Conservation (phyloP, 2,888 invertebrate species). For the Synergus itoensis region DNA sequence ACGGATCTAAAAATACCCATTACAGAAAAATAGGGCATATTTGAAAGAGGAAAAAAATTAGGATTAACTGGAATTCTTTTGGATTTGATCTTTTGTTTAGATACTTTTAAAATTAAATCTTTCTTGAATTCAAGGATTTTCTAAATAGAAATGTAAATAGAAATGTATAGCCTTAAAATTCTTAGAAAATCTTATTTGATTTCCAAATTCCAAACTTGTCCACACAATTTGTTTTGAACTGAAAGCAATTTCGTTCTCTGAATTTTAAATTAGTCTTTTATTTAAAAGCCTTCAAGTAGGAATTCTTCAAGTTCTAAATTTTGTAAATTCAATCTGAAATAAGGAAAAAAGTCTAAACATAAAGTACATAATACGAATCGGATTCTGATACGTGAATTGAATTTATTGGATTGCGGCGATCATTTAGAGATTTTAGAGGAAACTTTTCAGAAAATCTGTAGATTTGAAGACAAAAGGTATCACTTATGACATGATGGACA, state of each 20-base stretch:
- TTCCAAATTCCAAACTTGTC: constrained; percentile 33
- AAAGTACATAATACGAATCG: background rate
- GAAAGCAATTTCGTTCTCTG: background rate
- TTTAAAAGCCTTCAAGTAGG: background rate
- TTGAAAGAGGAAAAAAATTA: background rate
- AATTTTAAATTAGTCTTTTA: background rate
- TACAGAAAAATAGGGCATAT: background rate
- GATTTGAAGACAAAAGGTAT: background rate
- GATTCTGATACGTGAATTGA: background rate
- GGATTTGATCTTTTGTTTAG: background rate
- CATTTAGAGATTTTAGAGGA: background rate
- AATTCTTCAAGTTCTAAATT: background rate
- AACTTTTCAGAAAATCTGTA: background rate
- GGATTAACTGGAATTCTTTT: background rate
- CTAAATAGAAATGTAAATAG: background rate
- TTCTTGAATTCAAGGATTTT: background rate
- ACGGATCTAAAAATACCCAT: constrained; percentile 46
- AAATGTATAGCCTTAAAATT: background rate
- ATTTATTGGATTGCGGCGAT: background rate
- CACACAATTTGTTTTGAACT: too few relatives aligned
- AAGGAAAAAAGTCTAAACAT: background rate
- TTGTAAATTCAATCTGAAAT: background rate
- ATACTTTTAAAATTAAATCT: background rate
- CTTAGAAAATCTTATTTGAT: constrained; percentile 46
- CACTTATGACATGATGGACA: constrained; percentile 19